Evolutionary conservation across 2,113 vertebrate genomes (phyloP), one percentile per base, ranked within the genome.

Genomic region (Callipepla squamata): DNA sequence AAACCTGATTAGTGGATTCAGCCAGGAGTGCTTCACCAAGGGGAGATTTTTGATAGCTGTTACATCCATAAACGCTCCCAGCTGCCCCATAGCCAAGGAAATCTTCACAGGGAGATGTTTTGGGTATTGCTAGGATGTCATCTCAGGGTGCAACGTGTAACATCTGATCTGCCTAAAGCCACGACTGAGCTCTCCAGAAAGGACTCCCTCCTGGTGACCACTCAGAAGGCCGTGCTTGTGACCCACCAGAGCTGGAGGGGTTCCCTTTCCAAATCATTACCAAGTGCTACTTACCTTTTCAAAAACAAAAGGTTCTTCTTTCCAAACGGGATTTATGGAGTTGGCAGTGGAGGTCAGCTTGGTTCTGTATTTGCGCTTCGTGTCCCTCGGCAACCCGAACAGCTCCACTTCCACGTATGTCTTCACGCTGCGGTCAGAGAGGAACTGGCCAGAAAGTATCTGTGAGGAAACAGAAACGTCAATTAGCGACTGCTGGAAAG

Each of bases 391-490:
- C 82, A 99, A 96, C 40, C 99, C 99, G 11, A 99, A 98, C 65
- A 99, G 87, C 93, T 99, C 99, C 65, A 99, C 99, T 93, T 99
- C 99, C 45, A 99, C 99, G 0, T 98, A 99, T 0, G 98, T 99
- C 90, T 98, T 99, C 77, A 99, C 99, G 0, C 94, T 99, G 87
- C 99, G 99, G 21, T 99, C 99, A 0, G 98, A 98, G 79, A 99
- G 98, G 94, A 99, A 99, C 97, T 99, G 99, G 13, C 99, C 99
- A 19, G 99, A 99, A 82, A 99, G 98, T 69, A 99, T 98, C 99
- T 99, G 58, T 3, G 12, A 59, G 61, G 5, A 36, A 44, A 51
- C 22, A 74, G 32, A 57, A 58, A 59, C 4, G 1, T 3, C 16
- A 26, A 26, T 70, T 18, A 87, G 65, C 48, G 87, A 13, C 75